These are phyloP conservation scores for Eumeta japonica DNA, from an alignment of 1,140 invertebrate species.

Conservation along the genomic window DNA sequence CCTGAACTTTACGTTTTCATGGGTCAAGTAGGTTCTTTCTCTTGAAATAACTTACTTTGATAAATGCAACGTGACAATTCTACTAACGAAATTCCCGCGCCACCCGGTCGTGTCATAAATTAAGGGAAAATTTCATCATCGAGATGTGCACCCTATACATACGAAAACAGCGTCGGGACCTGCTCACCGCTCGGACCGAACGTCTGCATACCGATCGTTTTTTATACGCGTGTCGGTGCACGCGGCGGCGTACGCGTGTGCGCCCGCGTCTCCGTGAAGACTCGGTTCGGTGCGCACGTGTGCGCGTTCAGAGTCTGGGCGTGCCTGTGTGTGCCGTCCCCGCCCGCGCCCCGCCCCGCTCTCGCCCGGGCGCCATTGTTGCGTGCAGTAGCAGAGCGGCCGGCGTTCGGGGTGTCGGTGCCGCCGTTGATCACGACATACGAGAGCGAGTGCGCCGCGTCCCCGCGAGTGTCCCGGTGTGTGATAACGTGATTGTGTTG, in stretches of 20 bases:
- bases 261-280: slow-evolving; percentile 19
- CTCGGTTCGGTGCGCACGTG: slow-evolving; percentile 1
- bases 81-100: too few relatives aligned
- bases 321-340: too few relatives aligned
- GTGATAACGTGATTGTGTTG: slow-evolving; percentile 48
- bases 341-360: slow-evolving; percentile 38
- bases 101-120: too few relatives aligned
- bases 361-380: slow-evolving; percentile 44
- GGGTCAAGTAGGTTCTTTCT: too few relatives aligned
- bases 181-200: slow-evolving; percentile 55
- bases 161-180: slow-evolving; percentile 55
- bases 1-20: too few relatives aligned
- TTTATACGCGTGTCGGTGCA: slow-evolving; percentile 48
- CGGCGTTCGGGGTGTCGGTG: slow-evolving; percentile 26
- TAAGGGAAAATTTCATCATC: too few relatives aligned
- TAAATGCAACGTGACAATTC: too few relatives aligned
- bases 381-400: slow-evolving; percentile 44
- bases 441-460: too few relatives aligned
- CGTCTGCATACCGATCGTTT: slow-evolving; percentile 58
- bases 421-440: too few relatives aligned
- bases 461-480: too few relatives aligned
- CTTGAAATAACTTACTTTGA: too few relatives aligned
- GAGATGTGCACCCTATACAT: slow-evolving; percentile 50
- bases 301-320: too few relatives aligned
- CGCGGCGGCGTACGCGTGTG: slow-evolving; percentile 10